phyloP scores from a whole-genome alignment of 2,113 vertebrate genomes.

The Anarhynchus alexandrinus region DNA sequence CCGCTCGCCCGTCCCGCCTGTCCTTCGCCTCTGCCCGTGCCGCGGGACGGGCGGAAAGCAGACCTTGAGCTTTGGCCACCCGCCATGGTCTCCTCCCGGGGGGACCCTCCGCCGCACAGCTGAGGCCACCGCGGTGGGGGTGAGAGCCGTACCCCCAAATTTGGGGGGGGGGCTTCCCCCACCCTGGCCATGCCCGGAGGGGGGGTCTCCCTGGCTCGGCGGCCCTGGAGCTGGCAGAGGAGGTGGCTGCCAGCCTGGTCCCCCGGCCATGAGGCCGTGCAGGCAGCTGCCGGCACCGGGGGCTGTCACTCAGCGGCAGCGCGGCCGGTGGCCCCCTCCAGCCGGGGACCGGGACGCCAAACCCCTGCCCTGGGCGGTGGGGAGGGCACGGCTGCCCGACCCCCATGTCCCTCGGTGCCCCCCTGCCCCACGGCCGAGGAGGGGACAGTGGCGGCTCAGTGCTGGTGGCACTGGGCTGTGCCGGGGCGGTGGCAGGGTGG shows the following conservation, averaged over 20 bases:
- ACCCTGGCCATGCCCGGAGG: fast-evolving
- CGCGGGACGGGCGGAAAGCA: not conserved
- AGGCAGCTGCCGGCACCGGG: conserved; percentile 41
- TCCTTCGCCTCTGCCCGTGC: not conserved
- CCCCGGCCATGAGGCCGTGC: not conserved
- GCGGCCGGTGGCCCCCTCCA: not conserved
- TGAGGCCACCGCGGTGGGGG: fast-evolving
- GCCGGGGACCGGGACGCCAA: no score
- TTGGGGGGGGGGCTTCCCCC: fast-evolving
- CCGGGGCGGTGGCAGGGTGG: not conserved
- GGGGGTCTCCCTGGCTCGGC: not conserved
- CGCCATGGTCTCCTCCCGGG: fast-evolving
- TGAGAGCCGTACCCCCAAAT: not conserved
- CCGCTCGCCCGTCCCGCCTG: not conserved
- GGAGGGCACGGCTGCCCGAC: not conserved
- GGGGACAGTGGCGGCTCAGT: fast-evolving
- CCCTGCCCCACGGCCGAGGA: not conserved
- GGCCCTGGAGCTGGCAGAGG: not conserved
- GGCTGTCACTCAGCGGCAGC: conserved; percentile 31
- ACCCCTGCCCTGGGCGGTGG: no score
- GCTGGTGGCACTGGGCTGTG: not conserved
- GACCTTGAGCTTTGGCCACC: conserved; percentile 28
- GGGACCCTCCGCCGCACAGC: not conserved
- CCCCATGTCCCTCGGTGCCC: not conserved
- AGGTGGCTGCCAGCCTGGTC: not conserved